Percentiles rank a stretch among this genome's conserved stretches.
phyloP scores from a whole-genome alignment of 2,888 invertebrate genomes.

The Caenorhabditis drosophilae region DNA sequence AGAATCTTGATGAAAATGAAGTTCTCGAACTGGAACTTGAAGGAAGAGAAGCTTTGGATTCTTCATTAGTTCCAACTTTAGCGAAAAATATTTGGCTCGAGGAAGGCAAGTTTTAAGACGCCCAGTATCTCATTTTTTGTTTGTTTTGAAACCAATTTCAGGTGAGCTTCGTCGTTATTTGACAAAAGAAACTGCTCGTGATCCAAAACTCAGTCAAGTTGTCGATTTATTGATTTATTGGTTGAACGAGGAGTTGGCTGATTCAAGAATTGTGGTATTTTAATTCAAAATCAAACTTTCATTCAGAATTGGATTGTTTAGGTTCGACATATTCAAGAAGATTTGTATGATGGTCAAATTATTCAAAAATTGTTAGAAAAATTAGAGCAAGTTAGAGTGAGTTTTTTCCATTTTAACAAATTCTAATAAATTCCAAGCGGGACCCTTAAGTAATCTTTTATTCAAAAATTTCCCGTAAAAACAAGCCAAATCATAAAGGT shows the following conservation, averaged over 20 bases:
- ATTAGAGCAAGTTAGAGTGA: constrained; percentile 60
- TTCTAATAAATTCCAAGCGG: constrained; percentile 2
- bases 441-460: too few species aligned
- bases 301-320: too few species aligned
- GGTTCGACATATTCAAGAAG: constrained; percentile 90
- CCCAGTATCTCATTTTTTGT: too few species aligned
- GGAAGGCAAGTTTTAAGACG: too few species aligned
- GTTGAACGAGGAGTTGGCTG: constrained; percentile 96
- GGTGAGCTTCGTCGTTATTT: constrained; percentile 96
- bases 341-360: constrained; percentile 95
- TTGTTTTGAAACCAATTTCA: constrained; percentile 23
- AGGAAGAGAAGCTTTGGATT: constrained; percentile 67
- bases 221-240: constrained; percentile 82
- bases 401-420: not conserved
- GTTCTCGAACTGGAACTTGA: constrained; percentile 61
- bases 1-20: constrained; percentile 41
- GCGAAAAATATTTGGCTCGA: constrained; percentile 72
- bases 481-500: constrained; percentile 3
- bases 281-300: too few species aligned
- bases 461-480: too few species aligned
- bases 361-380: constrained; percentile 76
- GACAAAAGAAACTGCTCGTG: constrained; percentile 84
- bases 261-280: constrained; percentile 94
- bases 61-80: constrained; percentile 56
- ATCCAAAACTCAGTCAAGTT: constrained; percentile 75